A percentile compares a stretch with the other conserved stretches of the same genome.
Conservation (phyloP, 2,888 invertebrate species). For the Cremastinae sp. region DNA sequence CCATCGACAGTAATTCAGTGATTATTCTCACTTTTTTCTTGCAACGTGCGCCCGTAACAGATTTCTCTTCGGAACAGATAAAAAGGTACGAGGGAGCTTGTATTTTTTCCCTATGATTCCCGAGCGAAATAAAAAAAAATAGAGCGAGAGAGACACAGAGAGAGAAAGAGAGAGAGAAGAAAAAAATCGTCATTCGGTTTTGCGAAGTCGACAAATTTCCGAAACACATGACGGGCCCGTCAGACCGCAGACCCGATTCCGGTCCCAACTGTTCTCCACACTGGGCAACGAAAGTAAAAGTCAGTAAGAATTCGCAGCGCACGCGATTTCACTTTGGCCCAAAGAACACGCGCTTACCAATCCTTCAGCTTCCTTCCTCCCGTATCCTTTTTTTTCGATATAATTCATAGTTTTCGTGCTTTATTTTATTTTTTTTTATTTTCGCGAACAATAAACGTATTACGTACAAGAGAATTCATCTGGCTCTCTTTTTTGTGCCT, state of each 20-base stretch:
- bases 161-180: constrained; percentile 20
- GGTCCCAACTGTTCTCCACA: constrained; percentile 68
- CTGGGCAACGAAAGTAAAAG: constrained; percentile 34
- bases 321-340: constrained; percentile 54
- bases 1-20: constrained; percentile 68
- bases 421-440: constrained; percentile 8
- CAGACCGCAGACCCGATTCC: constrained; percentile 72
- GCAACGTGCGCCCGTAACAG: constrained; percentile 57
- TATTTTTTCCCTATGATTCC: background rate
- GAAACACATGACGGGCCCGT: constrained; percentile 75
- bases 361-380: constrained; percentile 40
- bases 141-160: background rate
- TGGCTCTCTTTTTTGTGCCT: constrained; percentile 17
- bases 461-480: constrained; percentile 7
- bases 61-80: constrained; percentile 64
- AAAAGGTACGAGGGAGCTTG: constrained; percentile 36
- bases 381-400: constrained; percentile 8
- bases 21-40: constrained; percentile 58
- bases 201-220: constrained; percentile 63
- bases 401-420: background rate
- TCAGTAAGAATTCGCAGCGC: constrained; percentile 55
- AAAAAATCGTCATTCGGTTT: constrained; percentile 24
- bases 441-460: background rate
- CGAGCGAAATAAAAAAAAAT: background rate
- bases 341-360: constrained; percentile 34